Conservation (phyloP, 2,113 vertebrate genomes). For the Spilogale gracilis region DNA sequence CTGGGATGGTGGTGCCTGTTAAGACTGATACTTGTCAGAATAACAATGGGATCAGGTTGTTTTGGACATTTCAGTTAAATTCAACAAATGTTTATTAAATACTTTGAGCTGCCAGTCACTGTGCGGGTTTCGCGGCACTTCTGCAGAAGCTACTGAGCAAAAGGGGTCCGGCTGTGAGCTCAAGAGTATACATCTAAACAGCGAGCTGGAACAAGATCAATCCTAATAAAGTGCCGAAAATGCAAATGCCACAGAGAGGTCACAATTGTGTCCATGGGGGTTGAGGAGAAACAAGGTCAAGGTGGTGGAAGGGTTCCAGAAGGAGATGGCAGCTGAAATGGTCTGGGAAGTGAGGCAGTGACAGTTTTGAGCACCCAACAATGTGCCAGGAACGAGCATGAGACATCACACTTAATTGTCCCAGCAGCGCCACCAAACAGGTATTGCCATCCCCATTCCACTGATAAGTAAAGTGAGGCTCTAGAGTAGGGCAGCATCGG, state of each 20-base stretch:
- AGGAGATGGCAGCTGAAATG: neutral
- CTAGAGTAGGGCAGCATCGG: neutral
- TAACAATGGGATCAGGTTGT: neutral
- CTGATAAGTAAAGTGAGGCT: neutral
- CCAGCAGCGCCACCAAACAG: neutral
- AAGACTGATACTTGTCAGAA: conserved; percentile 7
- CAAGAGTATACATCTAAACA: neutral
- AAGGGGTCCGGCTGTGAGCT: neutral
- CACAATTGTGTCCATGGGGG: too few species aligned
- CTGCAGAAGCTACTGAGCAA: neutral
- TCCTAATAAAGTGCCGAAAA: neutral
- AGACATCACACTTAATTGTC: neutral
- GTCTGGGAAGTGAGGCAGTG: neutral
- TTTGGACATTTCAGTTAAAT: conserved; percentile 21
- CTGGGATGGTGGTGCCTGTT: neutral
- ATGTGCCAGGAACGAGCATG: neutral
- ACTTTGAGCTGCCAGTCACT: neutral
- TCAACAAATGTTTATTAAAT: conserved; percentile 22
- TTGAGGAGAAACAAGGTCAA: neutral
- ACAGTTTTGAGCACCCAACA: neutral
- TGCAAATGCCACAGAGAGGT: neutral
- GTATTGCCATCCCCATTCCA: neutral
- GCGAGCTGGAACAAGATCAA: neutral
- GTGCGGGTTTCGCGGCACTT: neutral
- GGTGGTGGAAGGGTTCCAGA: neutral